Base-by-base conservation (phyloP, 2,888 invertebrate species). In the Sesamia inferens region DNA sequence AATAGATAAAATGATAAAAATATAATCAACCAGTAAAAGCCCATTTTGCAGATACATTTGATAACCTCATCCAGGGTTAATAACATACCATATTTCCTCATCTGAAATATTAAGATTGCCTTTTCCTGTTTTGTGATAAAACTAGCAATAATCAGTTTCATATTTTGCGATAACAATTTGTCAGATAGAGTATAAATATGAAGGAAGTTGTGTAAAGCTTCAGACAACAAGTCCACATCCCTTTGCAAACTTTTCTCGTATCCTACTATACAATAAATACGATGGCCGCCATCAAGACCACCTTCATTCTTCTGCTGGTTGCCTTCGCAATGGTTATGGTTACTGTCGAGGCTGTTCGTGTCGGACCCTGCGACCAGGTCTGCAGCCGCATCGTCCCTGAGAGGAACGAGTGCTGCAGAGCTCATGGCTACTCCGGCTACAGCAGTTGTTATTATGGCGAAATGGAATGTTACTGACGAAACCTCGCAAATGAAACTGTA, bases 291-390 rank as follows among this genome's bases (percentile, higher is more conserved):
- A 42, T 59, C 24, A 76, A 76, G 63, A 79, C 76, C 7, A n/a
- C 57, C 39, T 73, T 76, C 51, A 13, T 76, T 13, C 73, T 76
- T 39, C 39, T 73, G 63, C 76, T 76, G 62, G 7, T 76, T 44
- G 76, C 74, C 47, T 79, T 73, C 58, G 73, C 74, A 13, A 79
- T 79, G 79, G 75, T 75, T 61, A 24, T 11, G 76, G 76, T 79
- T 11, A 54, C 63, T 39, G 51, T 76, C 7, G 74, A 58, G 51
- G 76, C 79, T 22, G 58, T 0, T n/a, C 74, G 19, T n/a, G 73
- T 76, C 8, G 47, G 47, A n/a, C 24, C 76, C 51, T 76, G 76
- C 14, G 76, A 76, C 79, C 47, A 64, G 63, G 79, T 73, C 63
- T 76, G 76, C 47, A 4, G 7, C 47, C 74, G 74, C 16, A 64